Base-by-base conservation (phyloP, 1,140 invertebrate species). In the Zaprionus ornatus region DNA sequence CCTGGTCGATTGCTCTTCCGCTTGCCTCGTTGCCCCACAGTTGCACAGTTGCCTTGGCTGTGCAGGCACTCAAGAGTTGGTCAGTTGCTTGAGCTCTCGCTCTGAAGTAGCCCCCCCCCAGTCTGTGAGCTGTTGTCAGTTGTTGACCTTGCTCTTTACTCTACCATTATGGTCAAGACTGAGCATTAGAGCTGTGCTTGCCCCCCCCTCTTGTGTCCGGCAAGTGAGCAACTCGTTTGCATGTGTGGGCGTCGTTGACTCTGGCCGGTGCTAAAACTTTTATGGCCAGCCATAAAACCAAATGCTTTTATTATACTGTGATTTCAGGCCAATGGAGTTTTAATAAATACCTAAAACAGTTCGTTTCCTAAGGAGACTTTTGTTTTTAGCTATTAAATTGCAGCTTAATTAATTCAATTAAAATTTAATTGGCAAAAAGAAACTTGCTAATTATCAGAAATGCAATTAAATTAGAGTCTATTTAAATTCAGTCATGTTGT, bases 341-440 rank as follows among this genome's bases (percentile, higher is more conserved):
- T 52, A 62, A 57, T 74, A 61, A 61, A 68, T 68, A 12, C 17
- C 12, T 0, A 40, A 40, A 35, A 10, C 3, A 35, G 17, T 19
- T 63, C 4, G 1, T 45, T 42, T 35, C 4, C n/a, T 12, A 37
- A 37, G 13, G 4, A 15, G 19, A 48, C 15, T 32, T 32, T 23
- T 32, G 57, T 32, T 68, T 60, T 2, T 21, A 12, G 21, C 55
- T 37, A 29, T 45, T 63, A 56, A 74, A 55, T 37, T 63, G 19
- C 12, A 60, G 42, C 40, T 27, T 73, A 77, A 73, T 79, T 72
- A 79, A 77, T 62, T 73, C 27, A 40, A 67, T 73, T 68, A 64
- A 42, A 59, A 55, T 73, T 73, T 79, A 72, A 77, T 79, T 79
- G 32, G 35, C 23, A 55, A 27, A 54, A 55, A 19, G 17, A 45